A percentile compares a stretch with the other conserved stretches of the same genome.
Conservation (phyloP, 2,888 invertebrate species). For the Bombylius major region DNA sequence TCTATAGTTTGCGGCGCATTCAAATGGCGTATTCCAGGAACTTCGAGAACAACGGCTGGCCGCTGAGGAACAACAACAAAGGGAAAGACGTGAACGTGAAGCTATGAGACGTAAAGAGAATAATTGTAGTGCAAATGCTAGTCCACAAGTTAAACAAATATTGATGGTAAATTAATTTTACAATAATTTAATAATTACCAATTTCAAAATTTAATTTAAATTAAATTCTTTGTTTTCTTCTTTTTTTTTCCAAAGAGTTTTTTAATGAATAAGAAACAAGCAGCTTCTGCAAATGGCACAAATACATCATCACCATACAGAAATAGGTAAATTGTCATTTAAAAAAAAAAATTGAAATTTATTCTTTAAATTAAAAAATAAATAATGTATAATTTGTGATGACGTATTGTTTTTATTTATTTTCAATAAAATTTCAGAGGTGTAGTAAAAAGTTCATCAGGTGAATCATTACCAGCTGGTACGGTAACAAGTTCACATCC, state of each 20-base stretch:
- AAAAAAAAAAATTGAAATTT: not conserved
- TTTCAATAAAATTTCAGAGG: conserved; percentile 36
- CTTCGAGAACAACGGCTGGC: conserved; percentile 82
- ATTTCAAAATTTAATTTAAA: too few relatives aligned
- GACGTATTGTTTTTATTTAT: too few relatives aligned
- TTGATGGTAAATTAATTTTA: conserved; percentile 53
- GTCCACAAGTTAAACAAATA: conserved; percentile 91
- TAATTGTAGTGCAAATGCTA: conserved; percentile 92
- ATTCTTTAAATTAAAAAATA: not conserved
- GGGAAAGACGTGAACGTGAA: conserved; percentile 64
- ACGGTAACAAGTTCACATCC: conserved; percentile 52
- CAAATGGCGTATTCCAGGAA: conserved; percentile 48
- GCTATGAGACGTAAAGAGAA: conserved; percentile 86
- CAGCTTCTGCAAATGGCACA: conserved; percentile 58
- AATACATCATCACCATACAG: conserved; percentile 58
- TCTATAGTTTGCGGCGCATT: conserved; percentile 37
- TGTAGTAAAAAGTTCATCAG: conserved; percentile 52
- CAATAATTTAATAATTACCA: too few relatives aligned
- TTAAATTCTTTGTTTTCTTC: too few relatives aligned
- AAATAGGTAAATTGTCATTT: conserved; percentile 51
- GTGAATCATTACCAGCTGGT: conserved; percentile 49
- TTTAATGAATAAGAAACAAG: conserved; percentile 67
- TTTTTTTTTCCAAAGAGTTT: conserved; percentile 45
- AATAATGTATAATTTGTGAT: too few relatives aligned
- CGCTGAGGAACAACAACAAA: conserved; percentile 63